Conservation (phyloP, 2,113 vertebrate species). For the Antechinus flavipes region DNA sequence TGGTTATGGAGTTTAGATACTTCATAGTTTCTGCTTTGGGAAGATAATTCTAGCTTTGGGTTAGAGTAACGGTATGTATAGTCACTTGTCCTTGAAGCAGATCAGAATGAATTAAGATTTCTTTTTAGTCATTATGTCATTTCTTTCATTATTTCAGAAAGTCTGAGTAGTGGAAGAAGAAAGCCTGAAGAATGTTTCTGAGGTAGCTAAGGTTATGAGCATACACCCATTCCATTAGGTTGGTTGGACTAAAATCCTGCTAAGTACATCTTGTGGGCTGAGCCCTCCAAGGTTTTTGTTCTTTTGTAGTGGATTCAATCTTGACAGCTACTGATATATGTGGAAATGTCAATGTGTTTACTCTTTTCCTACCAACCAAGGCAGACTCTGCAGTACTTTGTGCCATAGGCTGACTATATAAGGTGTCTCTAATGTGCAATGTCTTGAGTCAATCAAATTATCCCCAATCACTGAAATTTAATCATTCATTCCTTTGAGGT, state of each 20-base stretch:
- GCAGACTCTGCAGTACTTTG: background rate
- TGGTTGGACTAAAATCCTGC: background rate
- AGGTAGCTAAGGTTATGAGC: background rate
- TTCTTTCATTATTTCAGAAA: background rate
- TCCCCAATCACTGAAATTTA: background rate
- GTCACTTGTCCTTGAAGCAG: background rate
- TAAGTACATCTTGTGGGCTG: background rate
- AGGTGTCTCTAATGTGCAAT: background rate
- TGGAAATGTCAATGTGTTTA: background rate
- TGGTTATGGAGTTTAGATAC: background rate
- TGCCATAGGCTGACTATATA: background rate
- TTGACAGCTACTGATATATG: background rate
- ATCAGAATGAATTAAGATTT: background rate
- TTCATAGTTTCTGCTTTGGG: background rate
- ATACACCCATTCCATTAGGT: background rate
- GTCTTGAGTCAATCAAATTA: background rate
- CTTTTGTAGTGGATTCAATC: background rate
- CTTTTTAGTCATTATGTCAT: background rate
- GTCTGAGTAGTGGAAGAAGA: background rate
- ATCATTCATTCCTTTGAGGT: background rate
- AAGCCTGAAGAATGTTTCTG: background rate
- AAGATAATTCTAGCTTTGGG: background rate
- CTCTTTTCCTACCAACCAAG: background rate
- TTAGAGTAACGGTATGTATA: background rate
- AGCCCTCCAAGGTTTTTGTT: background rate